Percentiles rank a stretch among this genome's conserved stretches.
phyloP scores from a whole-genome alignment of 2,888 invertebrate species.

The Incurvaria masculella region DNA sequence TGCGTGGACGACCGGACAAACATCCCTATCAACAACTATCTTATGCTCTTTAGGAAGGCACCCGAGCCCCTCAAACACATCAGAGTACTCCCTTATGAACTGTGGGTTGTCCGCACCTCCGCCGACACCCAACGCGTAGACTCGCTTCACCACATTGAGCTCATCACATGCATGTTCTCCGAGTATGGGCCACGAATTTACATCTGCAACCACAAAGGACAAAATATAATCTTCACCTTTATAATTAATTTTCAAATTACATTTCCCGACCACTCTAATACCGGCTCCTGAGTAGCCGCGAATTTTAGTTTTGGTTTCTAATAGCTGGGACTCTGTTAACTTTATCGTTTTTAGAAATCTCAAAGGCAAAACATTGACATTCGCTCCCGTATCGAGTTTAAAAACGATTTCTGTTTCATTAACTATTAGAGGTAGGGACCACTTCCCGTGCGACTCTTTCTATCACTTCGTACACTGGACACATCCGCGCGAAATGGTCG shows the following conservation, averaged over 20 bases:
- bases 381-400: conserved; percentile 18
- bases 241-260: conserved; percentile 5
- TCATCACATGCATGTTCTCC: conserved; percentile 12
- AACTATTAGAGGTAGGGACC: neutral
- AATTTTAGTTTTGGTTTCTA: neutral
- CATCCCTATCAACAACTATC: conserved; percentile 10
- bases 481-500: neutral
- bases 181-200: neutral
- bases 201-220: neutral
- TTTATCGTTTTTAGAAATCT: conserved; percentile 2
- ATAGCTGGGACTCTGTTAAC: conserved; percentile 1
- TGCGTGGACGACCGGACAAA: conserved; percentile 15
- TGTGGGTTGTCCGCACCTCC: neutral
- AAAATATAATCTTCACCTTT: conserved; percentile 2
- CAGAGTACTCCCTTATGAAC: conserved; percentile 9
- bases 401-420: conserved; percentile 8
- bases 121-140: conserved; percentile 4
- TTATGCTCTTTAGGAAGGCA: conserved; percentile 12
- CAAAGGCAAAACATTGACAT: conserved; percentile 16
- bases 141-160: conserved; percentile 12
- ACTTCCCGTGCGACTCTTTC: neutral
- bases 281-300: neutral
- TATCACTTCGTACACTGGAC: neutral
- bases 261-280: conserved; percentile 3
- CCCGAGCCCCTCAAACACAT: conserved; percentile 12